A percentile compares a stretch with the other conserved stretches of the same genome.
phyloP scores from a whole-genome alignment of 1,140 invertebrate species.

The Eubasilissa regina region DNA sequence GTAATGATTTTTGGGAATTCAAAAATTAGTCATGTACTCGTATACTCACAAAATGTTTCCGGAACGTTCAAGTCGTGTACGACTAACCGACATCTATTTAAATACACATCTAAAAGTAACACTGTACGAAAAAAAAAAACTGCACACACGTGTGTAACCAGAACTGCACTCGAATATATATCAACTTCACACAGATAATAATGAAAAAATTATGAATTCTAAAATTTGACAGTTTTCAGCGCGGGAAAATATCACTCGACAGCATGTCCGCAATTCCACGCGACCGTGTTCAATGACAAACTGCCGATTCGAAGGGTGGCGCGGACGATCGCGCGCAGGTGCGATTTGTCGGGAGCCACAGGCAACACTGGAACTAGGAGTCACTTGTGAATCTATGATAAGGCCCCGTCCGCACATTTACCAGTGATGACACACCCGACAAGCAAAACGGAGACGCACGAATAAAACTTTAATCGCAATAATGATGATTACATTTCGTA shows the following conservation, averaged over 20 bases:
- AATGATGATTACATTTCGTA: background rate
- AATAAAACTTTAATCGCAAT: background rate
- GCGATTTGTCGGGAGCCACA: background rate
- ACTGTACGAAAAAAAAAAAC: too few species aligned
- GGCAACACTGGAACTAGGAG: conserved; percentile 14
- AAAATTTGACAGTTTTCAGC: background rate
- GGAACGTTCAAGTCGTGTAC: too few species aligned
- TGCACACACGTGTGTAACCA: too few species aligned
- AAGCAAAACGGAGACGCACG: background rate
- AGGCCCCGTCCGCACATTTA: background rate
- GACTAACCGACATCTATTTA: too few species aligned
- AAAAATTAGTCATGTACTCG: too few species aligned
- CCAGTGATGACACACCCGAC: background rate
- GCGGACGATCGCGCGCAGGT: conserved; percentile 5
- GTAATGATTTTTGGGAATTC: too few species aligned
- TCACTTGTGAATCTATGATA: conserved; percentile 9
- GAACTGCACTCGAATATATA: too few species aligned
- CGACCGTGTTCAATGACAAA: background rate
- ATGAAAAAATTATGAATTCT: background rate
- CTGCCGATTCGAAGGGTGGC: background rate
- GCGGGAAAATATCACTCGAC: background rate
- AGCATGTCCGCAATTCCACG: conserved; percentile 18
- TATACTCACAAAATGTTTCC: too few species aligned
- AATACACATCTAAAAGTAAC: too few species aligned
- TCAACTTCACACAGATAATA: too few species aligned